Base-by-base conservation (phyloP, 2,888 invertebrate genomes). In the Xanthostigma xanthostigma region DNA sequence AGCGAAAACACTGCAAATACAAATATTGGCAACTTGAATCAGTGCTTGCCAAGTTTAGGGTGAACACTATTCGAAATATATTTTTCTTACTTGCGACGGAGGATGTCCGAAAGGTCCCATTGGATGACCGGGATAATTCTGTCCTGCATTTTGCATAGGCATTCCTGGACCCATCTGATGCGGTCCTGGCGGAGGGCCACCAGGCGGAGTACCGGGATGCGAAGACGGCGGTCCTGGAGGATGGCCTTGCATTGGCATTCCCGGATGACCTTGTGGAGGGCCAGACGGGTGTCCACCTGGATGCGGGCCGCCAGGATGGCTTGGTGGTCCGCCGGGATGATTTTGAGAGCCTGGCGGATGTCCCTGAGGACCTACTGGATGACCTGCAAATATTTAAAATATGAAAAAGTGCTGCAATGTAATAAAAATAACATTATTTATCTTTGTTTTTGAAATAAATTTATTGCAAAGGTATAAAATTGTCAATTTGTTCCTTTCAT, bases 101-200 rank as follows among this genome's bases (percentile, higher is more conserved):
- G 77, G 75, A 57, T 78, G 78, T 10, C 75, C 76, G 60, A 68
- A 61, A 13, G 67, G 66, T 6, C 67, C 60, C 67, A 67, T 66
- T 44, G 65, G 64, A n/a, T 66, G 68, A 14, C 66, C 67, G 8
- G 49, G 42, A 36, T 49, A 49, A 40, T 45, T 45, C 42, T 40
- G 49, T 41, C 40, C 39, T 12, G 37, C 45, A 41, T 41, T 17
- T 53, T 66, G 61, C 35, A 68, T 68, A 17, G 68, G 65, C 62
- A 68, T 66, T 33, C 66, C 65, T 59, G 66, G 65, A 46, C 45
- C 45, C 39, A 45, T 48, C n/a, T 10, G n/a, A 41, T 45, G 48
- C n/a, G 44, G 38, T 27, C 27, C 27, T 57, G 58, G 49, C 55
- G 58, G 55, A 55, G 57, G 43, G 43, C 56, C 41, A 42, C 51